Evolutionary conservation across 2,888 invertebrate genomes (phyloP).

Genomic region (Trachelus iudaicus): DNA sequence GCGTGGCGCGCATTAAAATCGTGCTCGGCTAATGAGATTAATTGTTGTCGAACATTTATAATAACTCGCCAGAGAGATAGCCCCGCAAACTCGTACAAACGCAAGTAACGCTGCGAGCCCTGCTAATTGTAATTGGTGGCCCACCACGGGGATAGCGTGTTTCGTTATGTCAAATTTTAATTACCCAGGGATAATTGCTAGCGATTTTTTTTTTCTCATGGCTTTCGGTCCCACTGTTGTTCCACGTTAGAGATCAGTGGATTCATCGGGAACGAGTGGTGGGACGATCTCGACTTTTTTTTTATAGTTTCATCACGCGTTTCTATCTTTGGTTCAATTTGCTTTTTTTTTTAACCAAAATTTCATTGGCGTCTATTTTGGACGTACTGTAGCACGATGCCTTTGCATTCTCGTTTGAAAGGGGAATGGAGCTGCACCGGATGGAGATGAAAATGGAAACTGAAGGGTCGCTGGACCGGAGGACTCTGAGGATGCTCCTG

Average conservation of each 20-base stretch:
- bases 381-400: neutral
- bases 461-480: neutral
- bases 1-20: conserved; percentile 23
- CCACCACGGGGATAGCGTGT: neutral
- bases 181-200: neutral
- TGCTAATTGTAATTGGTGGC: neutral
- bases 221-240: too few relatives aligned
- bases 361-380: neutral
- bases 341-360: neutral
- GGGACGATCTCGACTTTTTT: neutral
- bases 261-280: neutral
- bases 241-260: too few relatives aligned
- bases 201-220: neutral
- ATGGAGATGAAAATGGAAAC: neutral
- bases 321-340: too few relatives aligned
- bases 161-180: neutral
- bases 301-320: too few relatives aligned
- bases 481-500: neutral
- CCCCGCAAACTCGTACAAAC: neutral
- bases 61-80: conserved; percentile 1
- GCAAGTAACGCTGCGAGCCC: neutral
- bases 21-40: conserved; percentile 34
- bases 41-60: conserved; percentile 40
- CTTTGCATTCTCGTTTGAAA: neutral
- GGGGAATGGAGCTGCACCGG: neutral